Evolutionary conservation across 2,888 invertebrate species (phyloP).

Genomic region (Dasypolia templi): DNA sequence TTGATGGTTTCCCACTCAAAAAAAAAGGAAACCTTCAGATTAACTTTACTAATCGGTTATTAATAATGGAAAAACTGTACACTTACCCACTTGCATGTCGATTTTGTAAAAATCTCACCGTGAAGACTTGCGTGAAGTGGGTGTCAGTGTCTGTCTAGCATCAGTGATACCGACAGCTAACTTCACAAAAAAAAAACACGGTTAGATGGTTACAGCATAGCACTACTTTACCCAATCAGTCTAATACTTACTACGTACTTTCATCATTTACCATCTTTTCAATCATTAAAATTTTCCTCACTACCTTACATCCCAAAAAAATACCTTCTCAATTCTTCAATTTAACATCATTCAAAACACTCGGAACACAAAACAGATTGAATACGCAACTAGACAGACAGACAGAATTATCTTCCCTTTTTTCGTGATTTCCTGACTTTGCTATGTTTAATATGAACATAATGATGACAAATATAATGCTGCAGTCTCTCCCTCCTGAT

Average conservation of each 20-base stretch:
- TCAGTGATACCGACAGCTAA: too few relatives aligned
- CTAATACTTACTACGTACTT: neutral
- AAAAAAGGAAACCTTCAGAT: too few relatives aligned
- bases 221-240: neutral
- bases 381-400: slow-evolving; percentile 56
- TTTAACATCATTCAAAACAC: slow-evolving; percentile 31
- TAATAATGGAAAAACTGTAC: too few relatives aligned
- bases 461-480: slow-evolving; percentile 88
- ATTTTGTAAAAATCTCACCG: too few relatives aligned
- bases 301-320: neutral
- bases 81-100: too few relatives aligned
- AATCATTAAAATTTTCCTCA: neutral
- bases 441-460: slow-evolving; percentile 82
- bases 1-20: too few relatives aligned
- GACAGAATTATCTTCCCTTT: slow-evolving; percentile 63
- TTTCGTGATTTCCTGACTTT: slow-evolving; percentile 75
- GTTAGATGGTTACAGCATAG: too few relatives aligned
- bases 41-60: too few relatives aligned
- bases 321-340: neutral
- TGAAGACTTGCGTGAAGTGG: too few relatives aligned
- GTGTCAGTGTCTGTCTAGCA: too few relatives aligned
- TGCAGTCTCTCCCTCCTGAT: slow-evolving; percentile 73
- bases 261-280: neutral
- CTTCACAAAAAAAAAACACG: too few relatives aligned
- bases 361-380: slow-evolving; percentile 54